Percentiles rank a stretch among this genome's conserved stretches.
phyloP scores from a whole-genome alignment of 2,113 vertebrate genomes.

The Eidolon helvum region DNA sequence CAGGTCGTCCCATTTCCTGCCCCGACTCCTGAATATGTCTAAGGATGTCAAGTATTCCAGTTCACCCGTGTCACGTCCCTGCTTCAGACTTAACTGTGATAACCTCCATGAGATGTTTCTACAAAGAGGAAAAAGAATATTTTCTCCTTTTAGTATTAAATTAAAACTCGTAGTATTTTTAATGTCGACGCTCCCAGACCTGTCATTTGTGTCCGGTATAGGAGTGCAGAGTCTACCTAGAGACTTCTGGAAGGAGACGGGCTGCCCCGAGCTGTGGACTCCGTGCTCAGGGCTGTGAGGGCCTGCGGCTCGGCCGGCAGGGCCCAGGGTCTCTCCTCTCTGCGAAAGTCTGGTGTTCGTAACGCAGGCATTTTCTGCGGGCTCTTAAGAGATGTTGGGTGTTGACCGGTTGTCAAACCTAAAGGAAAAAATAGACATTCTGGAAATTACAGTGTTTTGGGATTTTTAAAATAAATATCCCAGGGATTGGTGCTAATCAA shows the following conservation, averaged over 20 bases:
- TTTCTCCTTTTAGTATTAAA: slow-evolving; percentile 61
- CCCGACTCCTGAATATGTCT: slow-evolving; percentile 16
- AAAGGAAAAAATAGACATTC: neutral
- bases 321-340: neutral
- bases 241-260: neutral
- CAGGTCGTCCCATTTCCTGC: neutral
- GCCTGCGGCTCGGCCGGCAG: neutral
- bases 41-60: neutral
- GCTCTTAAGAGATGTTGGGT: neutral
- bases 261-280: neutral
- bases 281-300: rapidly evolving
- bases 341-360: neutral
- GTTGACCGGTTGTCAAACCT: neutral
- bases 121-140: slow-evolving; percentile 37
- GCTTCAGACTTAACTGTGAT: neutral
- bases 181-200: slow-evolving; percentile 17
- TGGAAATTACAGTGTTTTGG: neutral
- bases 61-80: neutral
- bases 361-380: neutral
- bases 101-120: neutral
- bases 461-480: neutral
- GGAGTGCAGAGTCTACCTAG: neutral
- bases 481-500: neutral
- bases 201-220: neutral
- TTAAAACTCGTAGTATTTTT: slow-evolving; percentile 78